These are phyloP conservation scores for Heliconius charithonia DNA, from an alignment of 2,888 invertebrate genomes.

Conservation along the genomic window DNA sequence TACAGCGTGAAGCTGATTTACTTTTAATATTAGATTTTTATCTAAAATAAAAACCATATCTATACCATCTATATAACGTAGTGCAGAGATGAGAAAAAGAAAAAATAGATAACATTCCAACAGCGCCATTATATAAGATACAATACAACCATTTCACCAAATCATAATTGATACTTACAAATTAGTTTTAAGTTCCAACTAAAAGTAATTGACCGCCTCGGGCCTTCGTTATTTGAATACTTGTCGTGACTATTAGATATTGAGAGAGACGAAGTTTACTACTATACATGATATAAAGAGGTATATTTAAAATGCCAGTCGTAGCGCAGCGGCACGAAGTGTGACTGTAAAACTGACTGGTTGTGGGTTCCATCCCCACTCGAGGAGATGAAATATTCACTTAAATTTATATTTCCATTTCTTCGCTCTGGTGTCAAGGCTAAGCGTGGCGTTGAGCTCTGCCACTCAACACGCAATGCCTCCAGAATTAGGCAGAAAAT, in stretches of 20 bases:
- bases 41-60: neutral
- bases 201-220: slow-evolving; percentile 24
- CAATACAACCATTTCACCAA: slow-evolving; percentile 5
- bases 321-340: too few species aligned
- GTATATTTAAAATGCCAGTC: too few species aligned
- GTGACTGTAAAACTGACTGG: too few species aligned
- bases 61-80: neutral
- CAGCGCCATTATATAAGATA: neutral
- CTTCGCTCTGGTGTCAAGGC: too few species aligned
- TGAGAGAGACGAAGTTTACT: neutral
- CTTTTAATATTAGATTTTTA: neutral
- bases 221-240: slow-evolving; percentile 20
- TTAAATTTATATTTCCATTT: too few species aligned
- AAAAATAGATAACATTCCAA: neutral
- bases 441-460: too few species aligned
- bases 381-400: too few species aligned
- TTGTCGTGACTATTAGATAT: slow-evolving; percentile 30
- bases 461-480: too few species aligned
- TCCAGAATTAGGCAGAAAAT: too few species aligned
- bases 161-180: slow-evolving; percentile 25
- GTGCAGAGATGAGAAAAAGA: neutral
- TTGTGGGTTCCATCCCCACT: too few species aligned
- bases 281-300: neutral
- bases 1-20: too few species aligned
- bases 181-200: neutral